Evolutionary conservation across 2,888 invertebrate species (phyloP), one percentile per base, ranked within the genome.

Genomic region (Meganola albula): DNA sequence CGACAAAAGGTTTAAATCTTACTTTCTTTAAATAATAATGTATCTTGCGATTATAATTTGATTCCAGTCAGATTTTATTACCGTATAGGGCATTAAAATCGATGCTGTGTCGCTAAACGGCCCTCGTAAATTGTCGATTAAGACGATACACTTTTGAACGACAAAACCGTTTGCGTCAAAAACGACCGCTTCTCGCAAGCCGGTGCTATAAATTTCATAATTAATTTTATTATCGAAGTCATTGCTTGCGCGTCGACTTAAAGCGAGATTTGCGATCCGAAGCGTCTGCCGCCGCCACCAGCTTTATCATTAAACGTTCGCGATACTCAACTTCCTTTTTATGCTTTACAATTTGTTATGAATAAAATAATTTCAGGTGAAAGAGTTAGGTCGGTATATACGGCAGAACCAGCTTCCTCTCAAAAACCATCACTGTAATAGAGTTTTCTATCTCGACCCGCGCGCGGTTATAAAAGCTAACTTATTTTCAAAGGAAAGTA

Each of bases 401-500:
- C 56, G 45, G 49, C 55, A 40, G 48, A n/a, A n/a, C n/a, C n/a
- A n/a, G n/a, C n/a, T n/a, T 62, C 55, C 55, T 64, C 68, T 70
- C 71, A 74, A 79, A 79, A 71, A 74, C 64, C 76, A 70, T 73
- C 67, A 66, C 73, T 76, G 74, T 79, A 72, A 78, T 75, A 71
- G 68, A 79, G 68, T 78, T 80, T 75, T 70, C 74, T 70, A 69
- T 65, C 65, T 67, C 67, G 63, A 63, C 64, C 68, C 63, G 63
- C 55, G 60, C 63, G 58, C 58, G 66, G 64, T 74, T 74, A 74
- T 75, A 75, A 77, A 77, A 71, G 76, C 71, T 74, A 80, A 79
- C 77, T 78, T 71, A 59, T 68, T 74, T 74, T 74, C 69, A 75
- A 63, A 77, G 74, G 70, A 77, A 82, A 73, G 78, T 82, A 83